These are phyloP conservation scores for Operophtera brumata DNA, from an alignment of 2,888 invertebrate species.

Conservation along the genomic window DNA sequence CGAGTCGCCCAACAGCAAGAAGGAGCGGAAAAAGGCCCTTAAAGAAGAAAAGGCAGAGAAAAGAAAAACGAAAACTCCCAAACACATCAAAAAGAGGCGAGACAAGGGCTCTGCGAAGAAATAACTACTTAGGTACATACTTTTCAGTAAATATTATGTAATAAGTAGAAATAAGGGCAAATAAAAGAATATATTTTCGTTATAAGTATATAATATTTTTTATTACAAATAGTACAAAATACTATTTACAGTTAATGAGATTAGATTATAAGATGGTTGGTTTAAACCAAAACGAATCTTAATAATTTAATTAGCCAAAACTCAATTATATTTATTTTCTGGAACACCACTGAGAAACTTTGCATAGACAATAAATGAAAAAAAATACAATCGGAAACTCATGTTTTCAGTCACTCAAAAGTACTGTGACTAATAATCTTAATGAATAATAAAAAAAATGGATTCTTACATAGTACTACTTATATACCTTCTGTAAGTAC, in stretches of 20 bases:
- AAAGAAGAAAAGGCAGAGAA: constrained; percentile 94
- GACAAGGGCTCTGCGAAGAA: constrained; percentile 81
- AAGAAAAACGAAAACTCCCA: constrained; percentile 93
- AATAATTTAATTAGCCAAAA: neutral
- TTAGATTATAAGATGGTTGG: neutral
- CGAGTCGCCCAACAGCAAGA: constrained; percentile 90
- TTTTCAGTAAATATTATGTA: neutral
- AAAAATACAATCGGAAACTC: neutral
- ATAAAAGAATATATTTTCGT: constrained; percentile 9
- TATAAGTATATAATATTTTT: neutral
- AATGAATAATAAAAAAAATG: too few relatives aligned
- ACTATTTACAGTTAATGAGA: constrained; percentile 1
- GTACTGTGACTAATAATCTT: too few relatives aligned
- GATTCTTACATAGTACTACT: neutral
- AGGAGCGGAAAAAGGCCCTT: constrained; percentile 91
- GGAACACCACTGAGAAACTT: constrained; percentile 7
- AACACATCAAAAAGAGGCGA: constrained; percentile 95
- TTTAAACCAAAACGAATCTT: too few relatives aligned
- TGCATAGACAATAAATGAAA: neutral
- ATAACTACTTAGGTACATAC: constrained; percentile 36
- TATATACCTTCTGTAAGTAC: neutral
- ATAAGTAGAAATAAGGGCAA: neutral
- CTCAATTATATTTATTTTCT: neutral
- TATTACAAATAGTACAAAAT: constrained; percentile 23
- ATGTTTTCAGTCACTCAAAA: too few relatives aligned